Percentiles rank a stretch among this genome's conserved stretches.
Conservation (phyloP, 2,888 invertebrate species). For the Volucella bombylans region DNA sequence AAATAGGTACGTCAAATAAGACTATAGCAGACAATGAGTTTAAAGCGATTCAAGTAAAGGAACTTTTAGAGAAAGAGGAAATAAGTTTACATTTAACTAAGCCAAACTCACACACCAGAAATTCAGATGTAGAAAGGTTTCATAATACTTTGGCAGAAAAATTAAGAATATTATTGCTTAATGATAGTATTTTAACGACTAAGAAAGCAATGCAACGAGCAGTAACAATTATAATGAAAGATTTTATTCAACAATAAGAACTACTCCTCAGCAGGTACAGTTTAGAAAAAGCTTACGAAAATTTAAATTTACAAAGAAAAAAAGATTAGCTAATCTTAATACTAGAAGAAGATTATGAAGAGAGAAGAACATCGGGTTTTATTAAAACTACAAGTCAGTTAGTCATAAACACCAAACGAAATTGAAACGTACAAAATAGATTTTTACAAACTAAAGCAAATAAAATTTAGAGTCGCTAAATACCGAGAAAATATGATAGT, state of each 20-base stretch:
- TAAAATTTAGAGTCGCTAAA: no score
- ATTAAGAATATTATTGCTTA: slow-evolving; percentile 45
- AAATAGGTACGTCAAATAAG: no score
- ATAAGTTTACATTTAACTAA: slow-evolving; percentile 19
- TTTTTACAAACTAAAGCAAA: no score
- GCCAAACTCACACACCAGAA: slow-evolving; percentile 24
- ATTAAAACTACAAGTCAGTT: slow-evolving; percentile 26
- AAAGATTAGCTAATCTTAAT: slow-evolving; percentile 51
- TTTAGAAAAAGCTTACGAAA: slow-evolving; percentile 42
- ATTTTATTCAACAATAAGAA: slow-evolving; percentile 68
- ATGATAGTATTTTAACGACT: slow-evolving; percentile 40
- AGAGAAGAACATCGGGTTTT: slow-evolving; percentile 12
- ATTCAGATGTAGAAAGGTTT: slow-evolving; percentile 10
- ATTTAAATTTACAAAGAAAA: slow-evolving; percentile 44
- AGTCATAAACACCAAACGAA: slow-evolving; percentile 25
- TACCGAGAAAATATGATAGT: no score
- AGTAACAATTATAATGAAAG: slow-evolving; percentile 67
- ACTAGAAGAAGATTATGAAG: slow-evolving; percentile 28
- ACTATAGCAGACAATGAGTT: no score
- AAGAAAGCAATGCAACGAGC: slow-evolving; percentile 57
- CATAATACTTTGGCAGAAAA: slow-evolving; percentile 20
- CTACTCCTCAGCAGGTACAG: slow-evolving; percentile 57
- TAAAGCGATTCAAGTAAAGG: slow-evolving; percentile 45
- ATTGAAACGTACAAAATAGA: no score
- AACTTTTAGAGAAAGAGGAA: slow-evolving; percentile 31